Evolutionary conservation across 2,113 vertebrate genomes (phyloP).

Genomic region (Oceanodroma tethys): DNA sequence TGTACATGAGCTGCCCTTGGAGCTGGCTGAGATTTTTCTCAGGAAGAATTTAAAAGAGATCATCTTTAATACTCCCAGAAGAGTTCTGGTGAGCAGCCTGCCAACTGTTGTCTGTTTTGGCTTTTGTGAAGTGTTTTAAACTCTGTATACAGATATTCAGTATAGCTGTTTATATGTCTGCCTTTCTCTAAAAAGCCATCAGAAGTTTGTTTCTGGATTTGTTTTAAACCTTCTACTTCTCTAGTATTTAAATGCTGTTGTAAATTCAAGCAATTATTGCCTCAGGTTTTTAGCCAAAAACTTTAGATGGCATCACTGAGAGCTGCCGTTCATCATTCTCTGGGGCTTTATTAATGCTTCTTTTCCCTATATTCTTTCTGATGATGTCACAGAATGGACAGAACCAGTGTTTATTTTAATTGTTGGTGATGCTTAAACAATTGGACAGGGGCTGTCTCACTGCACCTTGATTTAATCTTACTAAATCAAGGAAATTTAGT

Average conservation of each 20-base stretch:
- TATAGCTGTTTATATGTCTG: not conserved
- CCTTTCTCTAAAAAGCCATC: not conserved
- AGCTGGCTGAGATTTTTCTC: constrained; percentile 8
- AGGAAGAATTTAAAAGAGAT: not conserved
- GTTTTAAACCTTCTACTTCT: not conserved
- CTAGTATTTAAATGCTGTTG: not conserved
- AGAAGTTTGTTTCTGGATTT: not conserved
- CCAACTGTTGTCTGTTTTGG: not conserved
- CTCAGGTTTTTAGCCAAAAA: not conserved
- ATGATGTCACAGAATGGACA: not conserved
- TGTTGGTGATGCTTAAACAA: not conserved
- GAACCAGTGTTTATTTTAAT: not conserved
- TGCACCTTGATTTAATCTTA: not conserved
- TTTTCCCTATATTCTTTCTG: not conserved
- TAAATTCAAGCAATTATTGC: not conserved
- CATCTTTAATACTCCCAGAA: not conserved
- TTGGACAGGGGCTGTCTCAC: not conserved
- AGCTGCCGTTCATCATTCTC: not conserved
- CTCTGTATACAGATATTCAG: too few species aligned
- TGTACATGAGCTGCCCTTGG: constrained; percentile 13
- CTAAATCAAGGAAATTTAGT: not conserved
- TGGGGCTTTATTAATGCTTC: not conserved
- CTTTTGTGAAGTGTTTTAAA: not conserved
- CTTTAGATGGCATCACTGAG: not conserved
- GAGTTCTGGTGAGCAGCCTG: not conserved